These are phyloP conservation scores for Phodopus roborovskii DNA, from an alignment of 2,113 vertebrate species.

Conservation along the genomic window DNA sequence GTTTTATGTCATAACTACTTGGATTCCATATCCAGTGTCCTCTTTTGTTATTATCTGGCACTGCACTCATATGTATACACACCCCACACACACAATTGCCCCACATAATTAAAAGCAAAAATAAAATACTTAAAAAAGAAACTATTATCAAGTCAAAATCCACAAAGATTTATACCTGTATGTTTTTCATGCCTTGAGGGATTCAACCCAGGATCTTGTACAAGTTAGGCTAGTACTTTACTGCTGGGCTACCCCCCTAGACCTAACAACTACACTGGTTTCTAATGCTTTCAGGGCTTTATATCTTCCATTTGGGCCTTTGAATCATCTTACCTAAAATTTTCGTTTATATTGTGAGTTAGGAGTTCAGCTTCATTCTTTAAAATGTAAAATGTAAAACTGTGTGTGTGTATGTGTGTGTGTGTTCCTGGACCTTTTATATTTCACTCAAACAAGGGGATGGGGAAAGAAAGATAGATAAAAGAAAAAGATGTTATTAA, in stretches of 20 bases:
- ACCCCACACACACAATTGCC: not conserved
- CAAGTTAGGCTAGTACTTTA: not conserved
- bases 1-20: not conserved
- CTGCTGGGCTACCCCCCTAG: not conserved
- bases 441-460: not conserved
- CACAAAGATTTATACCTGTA: not conserved
- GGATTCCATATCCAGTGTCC: not conserved
- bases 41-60: not conserved
- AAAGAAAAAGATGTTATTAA: not conserved
- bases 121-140: not conserved
- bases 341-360: constrained; percentile 38
- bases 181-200: not conserved
- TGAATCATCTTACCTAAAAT: constrained; percentile 2
- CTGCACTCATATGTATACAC: not conserved
- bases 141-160: not conserved
- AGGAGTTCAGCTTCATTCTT: constrained; percentile 44
- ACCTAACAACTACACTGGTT: not conserved
- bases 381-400: not conserved
- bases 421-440: not conserved
- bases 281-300: constrained; percentile 25
- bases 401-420: not conserved
- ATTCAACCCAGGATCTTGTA: not conserved
- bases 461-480: not conserved
- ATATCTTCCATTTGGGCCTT: not conserved
- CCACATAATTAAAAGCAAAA: not conserved